These are phyloP conservation scores for Xiphorhynchus erythropygius DNA, from an alignment of 2,797 vertebrate species.

Conservation along the genomic window DNA sequence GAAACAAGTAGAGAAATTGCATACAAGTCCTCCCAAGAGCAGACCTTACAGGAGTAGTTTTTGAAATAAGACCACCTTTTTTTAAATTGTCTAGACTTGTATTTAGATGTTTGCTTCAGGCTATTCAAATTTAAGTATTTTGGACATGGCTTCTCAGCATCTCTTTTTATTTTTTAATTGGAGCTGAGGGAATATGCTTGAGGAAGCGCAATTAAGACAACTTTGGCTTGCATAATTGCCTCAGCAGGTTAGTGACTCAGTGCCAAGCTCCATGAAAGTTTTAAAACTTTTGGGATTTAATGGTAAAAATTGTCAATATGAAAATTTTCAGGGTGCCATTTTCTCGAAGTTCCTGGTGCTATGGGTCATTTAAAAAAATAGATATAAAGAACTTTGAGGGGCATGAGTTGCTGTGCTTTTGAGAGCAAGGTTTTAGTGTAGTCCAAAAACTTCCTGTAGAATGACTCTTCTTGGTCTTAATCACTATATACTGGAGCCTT, in stretches of 20 bases:
- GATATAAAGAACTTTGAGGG: background rate
- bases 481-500: background rate
- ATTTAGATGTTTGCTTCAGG: constrained; percentile 37
- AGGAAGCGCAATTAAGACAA: constrained; percentile 50
- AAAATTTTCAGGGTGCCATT: background rate
- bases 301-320: background rate
- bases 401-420: background rate
- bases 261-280: constrained; percentile 55
- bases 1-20: background rate
- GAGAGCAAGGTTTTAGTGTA: background rate
- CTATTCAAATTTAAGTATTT: constrained; percentile 48
- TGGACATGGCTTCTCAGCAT: constrained; percentile 21
- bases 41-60: background rate
- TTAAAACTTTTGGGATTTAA: constrained; percentile 37
- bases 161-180: constrained; percentile 61
- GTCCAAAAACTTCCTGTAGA: background rate
- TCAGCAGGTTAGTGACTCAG: constrained; percentile 48
- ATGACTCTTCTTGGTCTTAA: background rate
- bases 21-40: background rate
- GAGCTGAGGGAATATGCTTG: constrained; percentile 48
- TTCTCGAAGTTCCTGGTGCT: background rate
- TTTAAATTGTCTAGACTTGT: constrained; percentile 20
- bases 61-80: constrained; percentile 2
- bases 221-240: constrained; percentile 54
- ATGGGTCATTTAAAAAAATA: background rate